Evolutionary conservation across 2,113 vertebrate species (phyloP).

Genomic region (Forbesichthys agassizii): DNA sequence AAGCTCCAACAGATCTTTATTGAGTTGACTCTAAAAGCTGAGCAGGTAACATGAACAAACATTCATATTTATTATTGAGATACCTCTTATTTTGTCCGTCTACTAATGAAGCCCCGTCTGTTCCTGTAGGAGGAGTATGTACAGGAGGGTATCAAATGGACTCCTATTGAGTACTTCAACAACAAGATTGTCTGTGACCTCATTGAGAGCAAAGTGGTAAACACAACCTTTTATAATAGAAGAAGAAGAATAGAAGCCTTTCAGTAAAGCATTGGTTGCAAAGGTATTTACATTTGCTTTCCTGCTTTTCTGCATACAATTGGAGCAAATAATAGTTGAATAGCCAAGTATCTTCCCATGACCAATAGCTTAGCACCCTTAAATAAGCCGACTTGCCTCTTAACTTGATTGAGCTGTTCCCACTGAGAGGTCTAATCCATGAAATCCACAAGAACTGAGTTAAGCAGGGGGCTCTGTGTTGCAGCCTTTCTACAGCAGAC

Average conservation of each 20-base stretch:
- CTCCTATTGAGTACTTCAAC: slow-evolving; percentile 92
- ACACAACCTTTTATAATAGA: slow-evolving; percentile 21
- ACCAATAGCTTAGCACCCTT: slow-evolving; percentile 31
- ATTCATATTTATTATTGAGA: neutral
- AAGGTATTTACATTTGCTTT: slow-evolving; percentile 5
- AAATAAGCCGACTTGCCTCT: slow-evolving; percentile 45
- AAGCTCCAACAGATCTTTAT: slow-evolving; percentile 99
- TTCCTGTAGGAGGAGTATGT: slow-evolving; percentile 89
- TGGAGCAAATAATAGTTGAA: slow-evolving; percentile 10
- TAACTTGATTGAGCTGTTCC: slow-evolving; percentile 55
- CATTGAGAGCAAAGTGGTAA: slow-evolving; percentile 94
- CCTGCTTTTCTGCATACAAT: slow-evolving; percentile 16
- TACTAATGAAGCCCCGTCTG: slow-evolving; percentile 9
- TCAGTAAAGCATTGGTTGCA: neutral
- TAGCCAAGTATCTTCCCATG: slow-evolving; percentile 27
- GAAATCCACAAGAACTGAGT: slow-evolving; percentile 54
- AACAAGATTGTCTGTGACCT: slow-evolving; percentile 97
- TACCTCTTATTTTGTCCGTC: neutral
- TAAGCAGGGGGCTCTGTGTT: slow-evolving; percentile 31
- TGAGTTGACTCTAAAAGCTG: slow-evolving; percentile 94
- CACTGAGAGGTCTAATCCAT: slow-evolving; percentile 57
- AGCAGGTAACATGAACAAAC: slow-evolving; percentile 85
- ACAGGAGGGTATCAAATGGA: slow-evolving; percentile 94
- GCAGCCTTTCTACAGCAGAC: slow-evolving; percentile 27
- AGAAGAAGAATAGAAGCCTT: neutral